Conservation (phyloP, 1,140 invertebrate genomes). For the Drosophila nebulosa region DNA sequence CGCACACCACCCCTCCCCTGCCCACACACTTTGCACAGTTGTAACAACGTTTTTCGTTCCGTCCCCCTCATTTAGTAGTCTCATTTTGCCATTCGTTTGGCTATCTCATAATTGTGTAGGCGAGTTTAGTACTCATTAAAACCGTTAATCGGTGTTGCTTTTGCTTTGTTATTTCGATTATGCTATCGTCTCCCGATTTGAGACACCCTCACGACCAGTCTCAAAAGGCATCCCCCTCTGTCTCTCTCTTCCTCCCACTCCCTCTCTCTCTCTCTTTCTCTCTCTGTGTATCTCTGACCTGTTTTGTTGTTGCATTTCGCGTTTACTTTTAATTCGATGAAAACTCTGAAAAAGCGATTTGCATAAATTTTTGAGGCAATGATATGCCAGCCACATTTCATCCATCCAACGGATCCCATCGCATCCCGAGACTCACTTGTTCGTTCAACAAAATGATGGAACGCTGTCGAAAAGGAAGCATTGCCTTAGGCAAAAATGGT, state of each 20-base stretch:
- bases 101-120: constrained; percentile 74
- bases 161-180: constrained; percentile 35
- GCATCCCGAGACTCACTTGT: background rate
- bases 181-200: constrained; percentile 21
- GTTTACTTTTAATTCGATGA: constrained; percentile 61
- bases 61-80: background rate
- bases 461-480: constrained; percentile 39
- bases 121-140: constrained; percentile 76
- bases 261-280: background rate
- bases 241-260: no score
- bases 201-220: background rate
- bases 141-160: constrained; percentile 62
- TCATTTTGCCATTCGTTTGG: constrained; percentile 3
- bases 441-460: constrained; percentile 33
- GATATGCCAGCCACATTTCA: constrained; percentile 43
- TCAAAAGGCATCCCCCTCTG: no score
- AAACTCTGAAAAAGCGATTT: constrained; percentile 52
- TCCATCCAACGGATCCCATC: background rate
- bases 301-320: constrained; percentile 48
- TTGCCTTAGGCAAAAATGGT: constrained; percentile 24
- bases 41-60: background rate
- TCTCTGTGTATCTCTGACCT: background rate
- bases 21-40: background rate
- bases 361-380: constrained; percentile 68
- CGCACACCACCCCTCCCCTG: background rate